These are phyloP conservation scores for Heterochromis multidens DNA, from an alignment of 2,113 vertebrate genomes.

Conservation along the genomic window DNA sequence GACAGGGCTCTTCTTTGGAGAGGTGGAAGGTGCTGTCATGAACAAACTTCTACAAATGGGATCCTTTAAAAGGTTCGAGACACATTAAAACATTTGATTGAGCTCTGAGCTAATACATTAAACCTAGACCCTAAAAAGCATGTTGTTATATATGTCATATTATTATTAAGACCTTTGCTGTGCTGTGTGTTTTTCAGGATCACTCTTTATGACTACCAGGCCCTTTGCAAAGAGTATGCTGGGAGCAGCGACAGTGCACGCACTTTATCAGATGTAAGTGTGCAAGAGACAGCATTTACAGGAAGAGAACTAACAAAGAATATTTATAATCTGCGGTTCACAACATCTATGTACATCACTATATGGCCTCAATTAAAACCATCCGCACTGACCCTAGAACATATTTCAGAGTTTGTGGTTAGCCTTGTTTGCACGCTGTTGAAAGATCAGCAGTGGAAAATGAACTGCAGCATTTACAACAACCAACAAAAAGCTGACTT, in stretches of 20 bases:
- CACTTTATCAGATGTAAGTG: conserved; percentile 89
- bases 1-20: conserved; percentile 96
- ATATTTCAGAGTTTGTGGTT: background rate
- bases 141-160: background rate
- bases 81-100: background rate
- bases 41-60: conserved; percentile 96
- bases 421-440: background rate
- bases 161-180: background rate
- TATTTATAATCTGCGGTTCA: background rate
- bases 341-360: background rate
- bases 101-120: background rate
- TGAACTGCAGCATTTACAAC: background rate
- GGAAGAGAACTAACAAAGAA: background rate
- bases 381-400: background rate
- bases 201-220: conserved; percentile 96
- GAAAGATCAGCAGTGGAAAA: background rate
- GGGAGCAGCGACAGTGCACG: conserved; percentile 90
- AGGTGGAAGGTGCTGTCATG: conserved; percentile 96
- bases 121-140: background rate
- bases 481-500: background rate
- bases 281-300: background rate
- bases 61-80: conserved; percentile 92
- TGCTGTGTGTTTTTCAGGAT: conserved; percentile 78
- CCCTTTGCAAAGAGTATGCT: conserved; percentile 89
- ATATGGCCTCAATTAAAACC: background rate